phyloP scores from a whole-genome alignment of 1,140 invertebrate genomes.

The Dendroctonus valens region DNA sequence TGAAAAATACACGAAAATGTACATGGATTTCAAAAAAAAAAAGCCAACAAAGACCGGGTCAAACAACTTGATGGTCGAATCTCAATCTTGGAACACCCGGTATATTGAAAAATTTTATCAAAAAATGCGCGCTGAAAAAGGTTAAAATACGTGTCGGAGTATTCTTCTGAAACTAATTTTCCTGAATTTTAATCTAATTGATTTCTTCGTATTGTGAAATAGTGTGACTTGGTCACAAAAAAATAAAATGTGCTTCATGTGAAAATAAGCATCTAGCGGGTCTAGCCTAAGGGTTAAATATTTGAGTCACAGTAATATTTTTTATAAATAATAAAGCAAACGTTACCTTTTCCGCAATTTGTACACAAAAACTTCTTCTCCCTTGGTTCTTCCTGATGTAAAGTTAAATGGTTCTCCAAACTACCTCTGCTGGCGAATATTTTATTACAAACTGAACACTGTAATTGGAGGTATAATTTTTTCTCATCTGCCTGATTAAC shows the following conservation, averaged over 20 bases:
- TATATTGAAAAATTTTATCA: too few relatives aligned
- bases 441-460: slow-evolving; percentile 37
- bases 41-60: too few relatives aligned
- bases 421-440: slow-evolving; percentile 32
- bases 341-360: slow-evolving; percentile 35
- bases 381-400: slow-evolving; percentile 25
- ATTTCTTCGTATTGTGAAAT: too few relatives aligned
- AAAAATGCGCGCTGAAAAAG: background rate
- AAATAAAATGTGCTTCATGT: too few relatives aligned
- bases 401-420: slow-evolving; percentile 30
- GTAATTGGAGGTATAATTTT: slow-evolving; percentile 21
- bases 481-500: slow-evolving; percentile 23
- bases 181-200: background rate
- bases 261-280: too few relatives aligned
- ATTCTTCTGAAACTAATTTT: too few relatives aligned
- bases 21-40: too few relatives aligned
- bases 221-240: too few relatives aligned
- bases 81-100: too few relatives aligned
- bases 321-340: slow-evolving; percentile 9
- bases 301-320: slow-evolving; percentile 12
- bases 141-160: too few relatives aligned
- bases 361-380: slow-evolving; percentile 37
- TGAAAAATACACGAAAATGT: too few relatives aligned
- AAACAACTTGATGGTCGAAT: too few relatives aligned
- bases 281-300: background rate